Evolutionary conservation across 1,140 invertebrate species (phyloP).

Genomic region (Panonychus citri): DNA sequence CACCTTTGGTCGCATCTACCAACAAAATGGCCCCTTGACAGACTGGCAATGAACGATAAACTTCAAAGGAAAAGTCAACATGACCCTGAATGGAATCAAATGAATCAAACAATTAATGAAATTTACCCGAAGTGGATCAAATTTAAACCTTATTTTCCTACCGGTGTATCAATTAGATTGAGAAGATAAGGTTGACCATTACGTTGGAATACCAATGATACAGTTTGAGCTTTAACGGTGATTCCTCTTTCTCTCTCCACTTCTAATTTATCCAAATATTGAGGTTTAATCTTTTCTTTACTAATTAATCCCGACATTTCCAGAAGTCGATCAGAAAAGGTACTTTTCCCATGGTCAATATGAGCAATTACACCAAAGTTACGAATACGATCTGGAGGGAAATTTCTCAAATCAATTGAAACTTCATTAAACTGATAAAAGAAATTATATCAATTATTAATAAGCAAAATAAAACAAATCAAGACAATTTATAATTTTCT

Average conservation of each 20-base stretch:
- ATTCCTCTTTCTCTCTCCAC: slow-evolving; percentile 89
- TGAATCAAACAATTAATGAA: background rate
- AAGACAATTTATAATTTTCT: no score
- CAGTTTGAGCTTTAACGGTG: slow-evolving; percentile 93
- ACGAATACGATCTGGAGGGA: slow-evolving; percentile 14
- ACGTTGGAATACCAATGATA: slow-evolving; percentile 49
- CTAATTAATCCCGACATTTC: slow-evolving; percentile 36
- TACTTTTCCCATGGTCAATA: slow-evolving; percentile 23
- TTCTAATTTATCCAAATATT: slow-evolving; percentile 63
- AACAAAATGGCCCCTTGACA: slow-evolving; percentile 85
- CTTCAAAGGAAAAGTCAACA: slow-evolving; percentile 94
- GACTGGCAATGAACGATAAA: slow-evolving; percentile 52
- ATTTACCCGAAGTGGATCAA: background rate
- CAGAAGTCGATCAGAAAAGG: slow-evolving; percentile 20
- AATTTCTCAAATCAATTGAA: slow-evolving; percentile 6
- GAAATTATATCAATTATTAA: no score
- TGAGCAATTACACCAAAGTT: slow-evolving; percentile 23
- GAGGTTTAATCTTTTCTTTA: slow-evolving; percentile 32
- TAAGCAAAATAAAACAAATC: no score
- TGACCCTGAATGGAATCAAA: slow-evolving; percentile 40
- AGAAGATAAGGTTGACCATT: slow-evolving; percentile 44
- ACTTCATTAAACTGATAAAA: slow-evolving; percentile 5
- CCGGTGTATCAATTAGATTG: slow-evolving; percentile 83
- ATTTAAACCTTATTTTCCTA: slow-evolving; percentile 14
- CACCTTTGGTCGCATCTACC: slow-evolving; percentile 76